Percentiles rank a stretch among this genome's conserved stretches.
Conservation (phyloP, 2,888 invertebrate species). For the Therioaphis trifolii region DNA sequence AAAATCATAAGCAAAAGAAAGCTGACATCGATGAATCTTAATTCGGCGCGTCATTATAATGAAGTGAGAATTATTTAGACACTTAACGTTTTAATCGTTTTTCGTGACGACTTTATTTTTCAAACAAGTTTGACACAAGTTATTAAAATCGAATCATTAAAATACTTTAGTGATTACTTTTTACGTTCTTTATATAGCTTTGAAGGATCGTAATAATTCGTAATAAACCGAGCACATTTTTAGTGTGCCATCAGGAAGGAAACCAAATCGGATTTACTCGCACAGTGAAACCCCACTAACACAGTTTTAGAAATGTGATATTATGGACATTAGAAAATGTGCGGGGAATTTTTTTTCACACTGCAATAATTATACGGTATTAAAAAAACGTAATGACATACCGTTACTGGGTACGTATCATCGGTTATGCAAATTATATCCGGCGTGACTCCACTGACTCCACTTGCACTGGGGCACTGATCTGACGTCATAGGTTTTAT, state of each 20-base stretch:
- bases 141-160: neutral
- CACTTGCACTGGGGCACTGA: neutral
- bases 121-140: neutral
- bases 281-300: neutral
- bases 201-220: neutral
- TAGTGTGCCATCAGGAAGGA: neutral
- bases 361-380: neutral
- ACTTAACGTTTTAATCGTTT: neutral
- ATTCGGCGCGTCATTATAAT: neutral
- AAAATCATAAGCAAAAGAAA: neutral
- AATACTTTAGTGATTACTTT: neutral
- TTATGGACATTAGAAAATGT: neutral
- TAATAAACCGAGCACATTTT: conserved; percentile 14
- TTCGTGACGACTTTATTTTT: neutral
- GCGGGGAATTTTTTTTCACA: neutral
- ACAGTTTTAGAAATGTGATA: conserved; percentile 1
- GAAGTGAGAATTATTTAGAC: neutral
- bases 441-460: neutral
- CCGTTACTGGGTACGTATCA: neutral
- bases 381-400: neutral
- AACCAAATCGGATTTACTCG: neutral
- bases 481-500: conserved; percentile 36
- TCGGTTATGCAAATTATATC: conserved; percentile 25
- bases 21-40: neutral
- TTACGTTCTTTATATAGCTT: neutral